A percentile compares a stretch with the other conserved stretches of the same genome.
phyloP scores from a whole-genome alignment of 1,140 invertebrate genomes.

The Drosophila navojoa region DNA sequence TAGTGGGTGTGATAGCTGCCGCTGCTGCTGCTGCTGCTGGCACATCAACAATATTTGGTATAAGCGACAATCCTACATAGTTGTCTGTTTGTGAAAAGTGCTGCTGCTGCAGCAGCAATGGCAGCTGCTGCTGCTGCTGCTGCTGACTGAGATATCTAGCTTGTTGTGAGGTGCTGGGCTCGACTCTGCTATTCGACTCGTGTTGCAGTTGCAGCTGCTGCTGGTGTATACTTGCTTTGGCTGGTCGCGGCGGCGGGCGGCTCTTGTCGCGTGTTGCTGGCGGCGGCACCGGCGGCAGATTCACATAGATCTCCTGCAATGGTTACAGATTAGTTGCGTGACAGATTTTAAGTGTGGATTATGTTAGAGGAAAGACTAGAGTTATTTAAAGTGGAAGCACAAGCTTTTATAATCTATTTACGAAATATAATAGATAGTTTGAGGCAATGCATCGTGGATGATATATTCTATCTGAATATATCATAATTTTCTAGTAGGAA shows the following conservation, averaged over 20 bases:
- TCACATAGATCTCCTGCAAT: slow-evolving; percentile 80
- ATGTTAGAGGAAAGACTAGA: too few species aligned
- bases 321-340: not conserved
- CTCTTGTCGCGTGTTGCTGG: slow-evolving; percentile 68
- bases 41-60: slow-evolving; percentile 77
- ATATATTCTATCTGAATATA: too few species aligned
- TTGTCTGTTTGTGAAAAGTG: slow-evolving; percentile 81
- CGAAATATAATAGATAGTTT: too few species aligned
- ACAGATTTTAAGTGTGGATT: not conserved
- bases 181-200: slow-evolving; percentile 46
- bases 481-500: too few species aligned
- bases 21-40: slow-evolving; percentile 45
- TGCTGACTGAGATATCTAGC: slow-evolving; percentile 68
- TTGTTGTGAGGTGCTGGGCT: slow-evolving; percentile 74
- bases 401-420: too few species aligned
- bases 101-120: slow-evolving; percentile 63
- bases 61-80: slow-evolving; percentile 79
- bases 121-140: slow-evolving; percentile 40
- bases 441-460: too few species aligned
- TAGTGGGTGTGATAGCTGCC: slow-evolving; percentile 55
- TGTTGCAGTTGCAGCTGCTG: slow-evolving; percentile 51
- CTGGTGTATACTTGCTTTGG: slow-evolving; percentile 80
- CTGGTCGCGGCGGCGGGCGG: slow-evolving; percentile 72
- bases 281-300: slow-evolving; percentile 77
- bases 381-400: too few species aligned